Evolutionary conservation across 2,113 vertebrate genomes (phyloP).

Genomic region (Dinomys branickii): DNA sequence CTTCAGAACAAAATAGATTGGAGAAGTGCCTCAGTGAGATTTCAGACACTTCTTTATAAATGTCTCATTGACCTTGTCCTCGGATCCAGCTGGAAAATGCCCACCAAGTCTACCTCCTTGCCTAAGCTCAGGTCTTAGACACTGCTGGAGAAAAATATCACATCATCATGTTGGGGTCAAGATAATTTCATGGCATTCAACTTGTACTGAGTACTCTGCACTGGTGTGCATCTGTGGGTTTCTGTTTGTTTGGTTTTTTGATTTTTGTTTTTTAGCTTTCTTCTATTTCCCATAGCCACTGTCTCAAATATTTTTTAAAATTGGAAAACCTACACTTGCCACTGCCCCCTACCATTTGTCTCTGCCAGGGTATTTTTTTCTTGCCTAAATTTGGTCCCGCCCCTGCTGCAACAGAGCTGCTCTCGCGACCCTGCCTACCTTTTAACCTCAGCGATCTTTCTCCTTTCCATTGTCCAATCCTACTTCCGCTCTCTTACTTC

Average conservation of each 20-base stretch:
- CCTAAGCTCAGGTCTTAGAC: neutral
- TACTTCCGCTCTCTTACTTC: neutral
- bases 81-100: neutral
- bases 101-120: neutral
- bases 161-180: neutral
- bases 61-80: neutral
- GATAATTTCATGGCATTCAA: neutral
- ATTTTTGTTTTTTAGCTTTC: neutral
- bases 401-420: neutral
- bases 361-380: neutral
- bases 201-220: neutral
- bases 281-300: neutral
- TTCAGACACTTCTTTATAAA: neutral
- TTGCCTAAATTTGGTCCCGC: neutral
- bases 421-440: neutral
- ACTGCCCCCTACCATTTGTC: neutral
- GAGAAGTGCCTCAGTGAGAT: neutral
- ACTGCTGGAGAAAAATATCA: neutral
- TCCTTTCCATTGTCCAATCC: neutral
- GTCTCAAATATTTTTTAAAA: conserved; percentile 3
- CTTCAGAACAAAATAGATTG: neutral
- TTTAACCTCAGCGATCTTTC: neutral
- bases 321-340: neutral
- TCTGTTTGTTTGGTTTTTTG: too few relatives aligned
- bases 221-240: neutral